A percentile compares a stretch with the other conserved stretches of the same genome.
These are phyloP conservation scores for Drosophila merina DNA, from an alignment of 2,888 invertebrate genomes.

Conservation along the genomic window DNA sequence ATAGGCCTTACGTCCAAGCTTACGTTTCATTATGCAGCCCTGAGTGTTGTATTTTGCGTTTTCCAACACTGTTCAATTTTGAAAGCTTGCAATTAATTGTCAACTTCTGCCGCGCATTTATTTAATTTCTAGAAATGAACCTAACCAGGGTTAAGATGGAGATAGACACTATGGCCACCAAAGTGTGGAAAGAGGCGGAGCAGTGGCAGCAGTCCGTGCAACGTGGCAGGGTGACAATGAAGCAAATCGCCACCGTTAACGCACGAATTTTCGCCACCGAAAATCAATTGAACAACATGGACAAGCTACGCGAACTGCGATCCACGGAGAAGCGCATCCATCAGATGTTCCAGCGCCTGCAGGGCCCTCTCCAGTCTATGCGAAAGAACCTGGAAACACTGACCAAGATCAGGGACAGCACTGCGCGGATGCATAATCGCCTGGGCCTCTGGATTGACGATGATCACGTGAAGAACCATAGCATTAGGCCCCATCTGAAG, in stretches of 20 bases:
- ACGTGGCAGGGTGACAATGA: constrained; percentile 28
- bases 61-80: neutral
- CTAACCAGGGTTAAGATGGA: neutral
- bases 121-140: constrained; percentile 21
- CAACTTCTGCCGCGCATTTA: too few relatives aligned
- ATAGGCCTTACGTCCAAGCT: neutral
- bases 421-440: constrained; percentile 35
- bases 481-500: constrained; percentile 7
- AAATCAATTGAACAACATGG: neutral
- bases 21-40: neutral
- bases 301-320: neutral
- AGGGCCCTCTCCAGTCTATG: neutral
- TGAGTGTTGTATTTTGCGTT: neutral
- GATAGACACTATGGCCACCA: constrained; percentile 20
- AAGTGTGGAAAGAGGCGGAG: constrained; percentile 18
- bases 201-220: constrained; percentile 38
- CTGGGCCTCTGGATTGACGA: constrained; percentile 46
- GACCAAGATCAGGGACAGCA: constrained; percentile 6
- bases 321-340: constrained; percentile 9
- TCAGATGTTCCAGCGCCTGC: constrained; percentile 1
- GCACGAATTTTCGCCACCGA: constrained; percentile 18
- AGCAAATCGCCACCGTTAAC: neutral
- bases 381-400: constrained; percentile 5
- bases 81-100: neutral
- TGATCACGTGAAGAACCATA: neutral